Evolutionary conservation across 2,797 vertebrate genomes (phyloP), one percentile per base, ranked within the genome.

Genomic region (Mormyrops boulengeri): DNA sequence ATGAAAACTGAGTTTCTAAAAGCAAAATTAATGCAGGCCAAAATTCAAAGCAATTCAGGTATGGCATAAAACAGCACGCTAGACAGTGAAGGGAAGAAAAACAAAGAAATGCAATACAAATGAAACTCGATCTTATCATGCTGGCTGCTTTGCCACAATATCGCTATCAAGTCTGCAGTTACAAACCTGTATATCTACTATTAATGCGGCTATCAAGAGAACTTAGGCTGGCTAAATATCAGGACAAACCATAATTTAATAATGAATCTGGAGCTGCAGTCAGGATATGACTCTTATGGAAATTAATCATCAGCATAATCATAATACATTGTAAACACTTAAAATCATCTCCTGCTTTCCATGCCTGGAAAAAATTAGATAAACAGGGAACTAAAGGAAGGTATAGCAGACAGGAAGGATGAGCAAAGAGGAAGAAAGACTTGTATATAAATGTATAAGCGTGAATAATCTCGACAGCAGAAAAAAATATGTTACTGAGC

Each of bases 231-330:
- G 41, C 19, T 82, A 11, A 44, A 44, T 47, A 47, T 44, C 41
- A 82, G 77, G 19, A 82, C 19, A 82, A 82, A n/a, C 69, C 34
- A 47, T 47, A 82, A 82, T 47, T 47, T 47, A 82, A 82, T 82
- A n/a, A 47, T 22, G 41, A 44, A 82, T 82, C 41, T 82, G 41
- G 41, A 82, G 41, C 77, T 0, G 41, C 77, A 44, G 77, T 82
- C 77, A 82, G 77, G 77, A 82, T 82, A 82, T 82, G 41, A 82
- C 77, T 82, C 77, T 82, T 82, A n/a, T 82, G 38, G 19, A 82
- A 82, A 82, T 82, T 44, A 47, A 82, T 82, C 77, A 82, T 82
- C 38, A 47, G 38, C 77, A 47, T 44, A 44, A 82, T 82, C 38
- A 47, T 47, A 82, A 82, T 82, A 47, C 77, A 82, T 47, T 47